Evolutionary conservation across 2,797 vertebrate genomes (phyloP).

Genomic region (Parambassis ranga): DNA sequence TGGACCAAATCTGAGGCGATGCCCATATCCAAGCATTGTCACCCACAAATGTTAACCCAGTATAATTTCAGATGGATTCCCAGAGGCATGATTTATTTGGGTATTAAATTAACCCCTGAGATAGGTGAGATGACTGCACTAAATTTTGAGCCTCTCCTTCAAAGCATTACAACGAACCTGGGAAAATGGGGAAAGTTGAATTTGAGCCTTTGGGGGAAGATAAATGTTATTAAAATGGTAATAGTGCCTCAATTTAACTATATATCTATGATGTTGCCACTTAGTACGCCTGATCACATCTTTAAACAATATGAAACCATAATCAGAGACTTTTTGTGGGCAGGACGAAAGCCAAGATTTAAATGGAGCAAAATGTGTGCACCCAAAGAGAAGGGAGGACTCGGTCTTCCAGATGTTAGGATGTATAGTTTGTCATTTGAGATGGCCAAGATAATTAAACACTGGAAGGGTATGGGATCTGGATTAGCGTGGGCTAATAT

Average conservation of each 20-base stretch:
- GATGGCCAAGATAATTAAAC: too few relatives aligned
- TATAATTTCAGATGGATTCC: background rate
- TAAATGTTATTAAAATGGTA: background rate
- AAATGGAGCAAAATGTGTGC: too few relatives aligned
- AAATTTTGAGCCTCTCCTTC: too few relatives aligned
- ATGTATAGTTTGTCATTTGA: too few relatives aligned
- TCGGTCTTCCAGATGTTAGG: too few relatives aligned
- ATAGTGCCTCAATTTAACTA: background rate
- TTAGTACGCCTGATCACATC: background rate
- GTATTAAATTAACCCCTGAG: background rate
- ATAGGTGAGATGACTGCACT: too few relatives aligned
- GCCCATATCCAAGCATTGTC: background rate
- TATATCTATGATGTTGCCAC: background rate
- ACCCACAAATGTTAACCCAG: background rate
- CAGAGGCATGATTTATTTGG: background rate
- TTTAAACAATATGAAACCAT: background rate
- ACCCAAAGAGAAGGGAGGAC: too few relatives aligned
- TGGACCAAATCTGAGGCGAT: background rate
- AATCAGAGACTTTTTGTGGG: too few relatives aligned
- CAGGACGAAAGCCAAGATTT: too few relatives aligned
- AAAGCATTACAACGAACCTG: too few relatives aligned
- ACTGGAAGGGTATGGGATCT: too few relatives aligned
- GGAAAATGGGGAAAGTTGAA: background rate
- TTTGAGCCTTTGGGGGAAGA: background rate
- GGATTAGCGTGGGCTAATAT: too few relatives aligned